Evolutionary conservation across 2,113 vertebrate genomes (phyloP), one percentile per base, ranked within the genome.

Genomic region (Spea multiplicata): DNA sequence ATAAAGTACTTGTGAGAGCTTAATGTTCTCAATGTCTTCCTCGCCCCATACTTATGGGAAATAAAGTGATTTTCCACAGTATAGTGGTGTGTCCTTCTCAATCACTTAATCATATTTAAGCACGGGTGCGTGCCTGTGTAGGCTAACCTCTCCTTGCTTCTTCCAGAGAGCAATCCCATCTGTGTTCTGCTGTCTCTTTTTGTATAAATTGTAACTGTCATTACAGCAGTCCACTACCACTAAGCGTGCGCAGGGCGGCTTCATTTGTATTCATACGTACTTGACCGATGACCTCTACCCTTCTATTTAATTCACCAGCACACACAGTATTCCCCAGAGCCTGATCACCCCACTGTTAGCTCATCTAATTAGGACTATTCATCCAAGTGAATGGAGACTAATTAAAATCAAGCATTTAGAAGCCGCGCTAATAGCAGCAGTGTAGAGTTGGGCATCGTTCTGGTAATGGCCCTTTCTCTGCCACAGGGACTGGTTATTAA

Each of bases 181-280:
- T 30, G 30, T 81, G 6, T 78, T 85, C 82, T 86, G 85, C 81
- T 77, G 81, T 17, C 89, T 84, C 83, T 84, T 12, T 80, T 59
- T 13, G 30, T 30, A 8, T 59, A 83, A 86, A 89, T 88, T 86
- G 5, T 73, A 74, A 88, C 92, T 89, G 78, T 88, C 84, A 85
- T 68, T 61, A 75, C 67, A 44, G 76, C 84, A 83, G 76, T 82
- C 47, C 82, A 50, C 84, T 86, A 61, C 46, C n/a, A 4, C 45
- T 61, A 50, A 69, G 45, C 62, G 67, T 69, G 57, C 66, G 14
- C 49, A 70, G 66, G 75, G 57, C 67, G 47, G 14, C 84, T 88
- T 93, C 83, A 85, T 95, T 93, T 95, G 88, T 91, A 87, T 91
- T 83, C 86, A 85, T 86, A 83, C 67, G 0, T 86, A 88, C 90